Evolutionary conservation across 2,888 invertebrate genomes (phyloP), one percentile per base, ranked within the genome.

Genomic region (Eristalis tenax): DNA sequence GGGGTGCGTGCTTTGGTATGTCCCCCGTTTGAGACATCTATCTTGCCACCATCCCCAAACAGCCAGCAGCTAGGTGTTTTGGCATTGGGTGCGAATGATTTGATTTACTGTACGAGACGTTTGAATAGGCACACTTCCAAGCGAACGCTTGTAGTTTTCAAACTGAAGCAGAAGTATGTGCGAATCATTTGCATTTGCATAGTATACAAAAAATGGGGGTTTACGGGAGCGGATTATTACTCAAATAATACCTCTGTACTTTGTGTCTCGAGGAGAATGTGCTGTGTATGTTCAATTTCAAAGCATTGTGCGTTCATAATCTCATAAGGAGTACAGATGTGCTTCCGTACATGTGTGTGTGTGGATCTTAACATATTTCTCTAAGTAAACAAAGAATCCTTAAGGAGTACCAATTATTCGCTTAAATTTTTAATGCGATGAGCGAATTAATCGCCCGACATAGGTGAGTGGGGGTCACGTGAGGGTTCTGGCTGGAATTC

Each of bases 111-210:
- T 38, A 35, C 32, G 32, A 32, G 32, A 32, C 59, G n/a, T 18
- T 28, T 13, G 38, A 15, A 15, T 59, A 57, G 32, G 26, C 63
- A 63, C 38, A 70, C 68, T 71, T 57, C 63, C 71, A 73, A 69
- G 61, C 66, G 69, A 66, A 85, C 64, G 40, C 23, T 78, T 57
- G 59, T 18, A 10, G 69, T 61, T 35, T 70, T 43, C 8, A 0
- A 0, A 4, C 18, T 22, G 28, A 18, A 35, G 61, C 11, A 26
- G 40, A 15, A 68, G 59, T 57, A 70, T 75, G 74, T 75, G 81
- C 57, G 66, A 82, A 76, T 70, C 71, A 87, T 87, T 79, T 69
- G 70, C 59, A 74, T 86, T 82, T 66, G n/a, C n/a, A n/a, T n/a
- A n/a, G n/a, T n/a, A n/a, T 26, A 76, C 65, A 57, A 64, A 69